Evolutionary conservation across 2,113 vertebrate genomes (phyloP), one percentile per base, ranked within the genome.

Genomic region (Ptyas mucosa): DNA sequence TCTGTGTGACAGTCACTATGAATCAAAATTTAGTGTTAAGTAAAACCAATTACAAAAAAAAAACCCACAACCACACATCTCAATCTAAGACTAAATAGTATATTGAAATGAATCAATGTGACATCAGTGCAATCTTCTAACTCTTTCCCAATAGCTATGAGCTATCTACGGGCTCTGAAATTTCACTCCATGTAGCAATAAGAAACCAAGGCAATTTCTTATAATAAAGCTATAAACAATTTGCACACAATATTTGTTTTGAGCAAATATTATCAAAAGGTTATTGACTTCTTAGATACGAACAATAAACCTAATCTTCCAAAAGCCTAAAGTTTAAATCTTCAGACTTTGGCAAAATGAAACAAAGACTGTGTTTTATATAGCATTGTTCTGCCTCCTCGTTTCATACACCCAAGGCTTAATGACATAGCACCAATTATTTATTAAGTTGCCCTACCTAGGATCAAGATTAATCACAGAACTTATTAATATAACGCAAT

Each of bases 221-320:
- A 93, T 93, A 87, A 90, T 93, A 94, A 85, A 51, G 89, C 49
- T 94, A 69, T 93, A 91, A 95, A 90, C 94, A 94, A 95, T 92
- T 94, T 87, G 89, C 69, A 93, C 49, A 93, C 87, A 4, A 46
- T 46, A 46, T 46, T 46, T 46, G 75, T 92, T 34, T 88, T 89
- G 52, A 91, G 61, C 55, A 91, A 94, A 89, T 91, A 34, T 94
- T 94, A 96, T 95, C 94, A 92, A 94, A 90, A 89, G 53, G 92
- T 91, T 91, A 46, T 39, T 88, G 86, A 87, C 86, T 69, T 86
- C 81, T 89, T 92, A 94, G 91, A 89, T 96, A 94, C 55, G 93
- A 26, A 88, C 92, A 91, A 91, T 95, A 95, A 94, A 93, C 94
- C 95, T 92, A 93, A 51, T 90, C 95, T 94, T 89, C 81, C 69